Percentiles rank a stretch among this genome's conserved stretches.
Evolutionary conservation across 2,888 invertebrate species (phyloP).

Genomic region (Choristoneura rosaceana): DNA sequence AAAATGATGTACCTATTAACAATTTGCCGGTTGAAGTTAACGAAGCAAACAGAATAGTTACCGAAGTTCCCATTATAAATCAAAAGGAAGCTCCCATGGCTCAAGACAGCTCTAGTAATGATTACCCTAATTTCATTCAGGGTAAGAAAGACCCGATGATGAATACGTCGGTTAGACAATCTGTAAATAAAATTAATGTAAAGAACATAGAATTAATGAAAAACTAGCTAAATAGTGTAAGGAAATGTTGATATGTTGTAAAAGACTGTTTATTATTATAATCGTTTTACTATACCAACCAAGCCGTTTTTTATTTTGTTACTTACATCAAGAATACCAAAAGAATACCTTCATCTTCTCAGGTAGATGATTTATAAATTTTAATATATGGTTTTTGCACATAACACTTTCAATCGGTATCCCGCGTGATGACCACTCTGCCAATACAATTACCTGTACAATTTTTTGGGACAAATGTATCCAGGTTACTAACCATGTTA

Average conservation of each 20-base stretch:
- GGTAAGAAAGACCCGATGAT: slow-evolving; percentile 80
- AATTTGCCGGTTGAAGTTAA: slow-evolving; percentile 61
- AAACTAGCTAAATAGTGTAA: slow-evolving; percentile 56
- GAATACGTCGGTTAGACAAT: slow-evolving; percentile 74
- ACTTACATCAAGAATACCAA: background rate
- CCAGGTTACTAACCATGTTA: too few relatives aligned
- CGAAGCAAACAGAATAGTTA: slow-evolving; percentile 51
- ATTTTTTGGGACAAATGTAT: too few relatives aligned
- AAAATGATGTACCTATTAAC: slow-evolving; percentile 67
- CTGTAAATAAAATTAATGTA: slow-evolving; percentile 79
- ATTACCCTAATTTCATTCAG: slow-evolving; percentile 71
- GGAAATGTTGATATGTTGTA: slow-evolving; percentile 34
- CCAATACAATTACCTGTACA: too few relatives aligned
- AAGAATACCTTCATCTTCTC: background rate
- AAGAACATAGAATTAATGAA: slow-evolving; percentile 83
- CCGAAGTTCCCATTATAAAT: slow-evolving; percentile 69
- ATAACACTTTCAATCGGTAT: too few relatives aligned
- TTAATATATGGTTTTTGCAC: too few relatives aligned
- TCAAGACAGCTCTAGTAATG: slow-evolving; percentile 56
- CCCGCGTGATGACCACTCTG: too few relatives aligned
- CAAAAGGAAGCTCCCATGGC: slow-evolving; percentile 63
- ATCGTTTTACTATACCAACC: slow-evolving; percentile 26
- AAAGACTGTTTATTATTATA: slow-evolving; percentile 42
- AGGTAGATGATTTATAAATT: too few relatives aligned
- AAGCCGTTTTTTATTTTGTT: slow-evolving; percentile 8